Evolutionary conservation across 1,140 invertebrate genomes (phyloP), one percentile per base, ranked within the genome.

Genomic region (Apis cerana): DNA sequence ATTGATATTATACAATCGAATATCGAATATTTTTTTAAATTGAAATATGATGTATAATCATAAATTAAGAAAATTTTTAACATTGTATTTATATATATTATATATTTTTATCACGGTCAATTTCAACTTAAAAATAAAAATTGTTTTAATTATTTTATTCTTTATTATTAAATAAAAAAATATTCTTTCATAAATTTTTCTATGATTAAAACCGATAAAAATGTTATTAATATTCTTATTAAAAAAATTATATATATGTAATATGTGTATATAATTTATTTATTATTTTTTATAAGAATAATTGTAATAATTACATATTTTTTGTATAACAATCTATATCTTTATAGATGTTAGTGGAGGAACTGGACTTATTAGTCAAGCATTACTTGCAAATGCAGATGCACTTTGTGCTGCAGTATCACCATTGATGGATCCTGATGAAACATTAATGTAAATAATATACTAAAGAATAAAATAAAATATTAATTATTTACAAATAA

Each of bases 301-400:
- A 58, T 58, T 19, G 8, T 43, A 12, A 21, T 11, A 48, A 50
- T 80, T 11, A 3, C 58, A 70, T 82, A 68, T 54, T 64, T 65
- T 79, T 64, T 23, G 15, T 59, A 33, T 81, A 27, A 33, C 33
- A 10, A 23, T 48, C 19, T 70, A 61, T 75, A 8, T 52, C 0
- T 67, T 88, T 85, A 10, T 82, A 96, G 96, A 96, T 91, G 94
- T 96, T 4, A 95, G 94, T 43, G 94, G 95, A 74, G 96, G 96
- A 81, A 96, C 96, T 67, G 97, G 97, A 69, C 96, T 98, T 74
- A 97, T 98, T 85, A 97, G 97, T 88, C 97, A 98, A 94, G 98
- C 98, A 83, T 95, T 99, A 15, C 94, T 99, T 68, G 98, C 98
- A 52, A 99, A 99, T 94, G 98, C 98, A n/a, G 98, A 99, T 93